Conservation (phyloP, 23 tunicate species). For the Diplosoma virens region DNA sequence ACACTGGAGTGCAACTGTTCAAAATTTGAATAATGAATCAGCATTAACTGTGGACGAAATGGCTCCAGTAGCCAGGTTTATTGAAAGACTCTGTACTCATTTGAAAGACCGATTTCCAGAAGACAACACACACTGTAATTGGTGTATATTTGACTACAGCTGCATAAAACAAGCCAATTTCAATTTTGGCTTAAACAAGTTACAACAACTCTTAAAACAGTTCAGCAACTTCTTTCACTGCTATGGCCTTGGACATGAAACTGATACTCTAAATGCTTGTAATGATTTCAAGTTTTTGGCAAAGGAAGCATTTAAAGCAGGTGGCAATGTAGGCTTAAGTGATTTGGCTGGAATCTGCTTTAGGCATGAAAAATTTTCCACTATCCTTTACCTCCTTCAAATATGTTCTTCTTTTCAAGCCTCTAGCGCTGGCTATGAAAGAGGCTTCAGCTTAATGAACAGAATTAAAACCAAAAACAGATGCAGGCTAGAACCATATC, state of each 20-base stretch:
- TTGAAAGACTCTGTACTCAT: constrained; percentile 30
- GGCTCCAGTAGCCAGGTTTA: no score
- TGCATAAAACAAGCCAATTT: no score
- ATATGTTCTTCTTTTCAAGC: constrained; percentile 40
- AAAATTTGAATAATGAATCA: neutral
- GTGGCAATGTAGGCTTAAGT: constrained; percentile 32
- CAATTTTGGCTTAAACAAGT: constrained; percentile 37
- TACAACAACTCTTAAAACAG: constrained; percentile 20
- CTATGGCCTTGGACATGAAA: constrained; percentile 29
- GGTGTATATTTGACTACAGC: no score
- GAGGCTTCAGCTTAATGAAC: constrained; percentile 33
- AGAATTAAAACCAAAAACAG: constrained; percentile 32
- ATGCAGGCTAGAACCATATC: constrained; percentile 25
- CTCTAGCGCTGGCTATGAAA: neutral
- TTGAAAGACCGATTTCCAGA: constrained; percentile 35
- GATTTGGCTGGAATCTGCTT: constrained; percentile 36
- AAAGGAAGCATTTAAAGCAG: constrained; percentile 6
- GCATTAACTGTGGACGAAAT: constrained; percentile 21
- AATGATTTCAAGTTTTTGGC: constrained; percentile 41
- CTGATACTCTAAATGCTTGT: constrained; percentile 26
- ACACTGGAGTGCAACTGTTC: no score
- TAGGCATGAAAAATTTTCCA: constrained; percentile 40
- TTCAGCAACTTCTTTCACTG: constrained; percentile 38
- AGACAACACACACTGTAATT: neutral
- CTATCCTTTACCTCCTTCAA: constrained; percentile 37